phyloP scores from a whole-genome alignment of 2,888 invertebrate genomes.

The Sepioteuthis lessoniana region DNA sequence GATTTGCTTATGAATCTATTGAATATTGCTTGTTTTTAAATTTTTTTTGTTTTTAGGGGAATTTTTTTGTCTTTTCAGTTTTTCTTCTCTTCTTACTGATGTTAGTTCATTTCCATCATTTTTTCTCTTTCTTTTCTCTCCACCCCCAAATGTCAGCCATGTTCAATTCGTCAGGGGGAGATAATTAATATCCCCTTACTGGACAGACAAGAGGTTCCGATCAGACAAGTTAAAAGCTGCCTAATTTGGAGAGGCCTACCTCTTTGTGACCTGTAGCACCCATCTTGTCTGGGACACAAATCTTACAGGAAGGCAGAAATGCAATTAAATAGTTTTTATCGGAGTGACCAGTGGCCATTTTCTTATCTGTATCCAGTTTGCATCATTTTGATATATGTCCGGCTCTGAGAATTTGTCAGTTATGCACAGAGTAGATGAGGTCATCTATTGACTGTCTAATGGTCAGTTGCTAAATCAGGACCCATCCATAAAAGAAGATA shows the following conservation, averaged over 20 bases:
- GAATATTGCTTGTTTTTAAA: background rate
- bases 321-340: slow-evolving; percentile 33
- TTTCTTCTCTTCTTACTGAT: background rate
- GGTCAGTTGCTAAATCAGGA: slow-evolving; percentile 33
- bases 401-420: slow-evolving; percentile 9
- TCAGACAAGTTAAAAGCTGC: slow-evolving; percentile 33
- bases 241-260: slow-evolving; percentile 33
- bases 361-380: background rate
- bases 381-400: slow-evolving; percentile 9
- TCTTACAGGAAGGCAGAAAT: slow-evolving; percentile 33
- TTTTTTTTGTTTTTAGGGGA: background rate
- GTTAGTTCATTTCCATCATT: background rate
- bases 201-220: background rate
- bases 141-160: background rate
- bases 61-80: background rate
- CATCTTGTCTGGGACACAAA: slow-evolving; percentile 23
- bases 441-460: background rate
- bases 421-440: background rate
- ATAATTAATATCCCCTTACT: background rate
- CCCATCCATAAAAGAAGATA: background rate
- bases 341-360: background rate
- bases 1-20: too few species aligned
- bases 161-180: background rate
- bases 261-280: slow-evolving; percentile 33
- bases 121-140: background rate